A percentile compares a stretch with the other conserved stretches of the same genome.
Evolutionary conservation across 2,113 vertebrate species (phyloP).

Genomic region (Syngnathus scovelli): DNA sequence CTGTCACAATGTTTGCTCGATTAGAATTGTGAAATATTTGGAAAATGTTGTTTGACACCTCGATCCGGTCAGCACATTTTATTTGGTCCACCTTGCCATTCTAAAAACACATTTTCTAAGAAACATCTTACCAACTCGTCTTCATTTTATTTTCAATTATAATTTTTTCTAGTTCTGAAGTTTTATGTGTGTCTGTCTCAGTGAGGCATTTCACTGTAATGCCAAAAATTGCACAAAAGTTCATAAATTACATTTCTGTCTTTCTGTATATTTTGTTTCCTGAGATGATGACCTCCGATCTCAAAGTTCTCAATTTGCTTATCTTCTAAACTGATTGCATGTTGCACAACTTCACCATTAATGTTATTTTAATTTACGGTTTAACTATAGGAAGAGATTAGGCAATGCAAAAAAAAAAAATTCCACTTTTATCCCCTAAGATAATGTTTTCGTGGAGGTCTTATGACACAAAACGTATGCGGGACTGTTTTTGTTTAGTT

Average conservation of each 20-base stretch:
- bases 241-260: too few relatives aligned
- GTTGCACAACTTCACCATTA: constrained; percentile 48
- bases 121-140: too few relatives aligned
- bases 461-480: constrained; percentile 18
- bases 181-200: too few relatives aligned
- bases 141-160: too few relatives aligned
- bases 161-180: too few relatives aligned
- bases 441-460: constrained; percentile 46
- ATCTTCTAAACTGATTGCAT: constrained; percentile 1
- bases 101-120: too few relatives aligned
- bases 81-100: too few relatives aligned
- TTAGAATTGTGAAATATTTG: constrained; percentile 11
- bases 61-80: too few relatives aligned
- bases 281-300: background rate
- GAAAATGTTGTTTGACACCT: too few relatives aligned
- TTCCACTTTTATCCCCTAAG: constrained; percentile 7
- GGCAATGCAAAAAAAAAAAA: constrained; percentile 18
- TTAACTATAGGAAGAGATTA: constrained; percentile 27
- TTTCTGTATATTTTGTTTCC: background rate
- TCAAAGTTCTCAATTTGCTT: too few relatives aligned
- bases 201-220: too few relatives aligned
- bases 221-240: too few relatives aligned
- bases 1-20: constrained; percentile 13
- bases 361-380: background rate
- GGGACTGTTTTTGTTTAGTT: constrained; percentile 66